Evolutionary conservation across 2,888 invertebrate genomes (phyloP).

Genomic region (Aphodius sticticus): DNA sequence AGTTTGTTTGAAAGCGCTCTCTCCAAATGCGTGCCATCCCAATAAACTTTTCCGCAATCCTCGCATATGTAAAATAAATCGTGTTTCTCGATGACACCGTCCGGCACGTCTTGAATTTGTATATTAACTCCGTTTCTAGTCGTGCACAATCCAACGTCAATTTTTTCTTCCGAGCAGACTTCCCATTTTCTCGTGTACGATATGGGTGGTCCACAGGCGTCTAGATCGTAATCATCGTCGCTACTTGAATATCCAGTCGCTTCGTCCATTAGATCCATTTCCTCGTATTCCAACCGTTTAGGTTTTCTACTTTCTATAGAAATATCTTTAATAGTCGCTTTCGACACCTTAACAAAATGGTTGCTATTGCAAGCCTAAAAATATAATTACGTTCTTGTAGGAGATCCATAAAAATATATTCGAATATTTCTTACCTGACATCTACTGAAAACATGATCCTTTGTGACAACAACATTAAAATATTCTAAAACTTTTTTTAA

Average conservation of each 20-base stretch:
- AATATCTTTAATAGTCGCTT: slow-evolving; percentile 57
- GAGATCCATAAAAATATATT: slow-evolving; percentile 16
- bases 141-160: slow-evolving; percentile 58
- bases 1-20: slow-evolving; percentile 52
- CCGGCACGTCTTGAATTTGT: slow-evolving; percentile 61
- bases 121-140: slow-evolving; percentile 66
- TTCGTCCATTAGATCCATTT: slow-evolving; percentile 52
- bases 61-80: slow-evolving; percentile 74
- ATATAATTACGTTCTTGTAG: slow-evolving; percentile 27
- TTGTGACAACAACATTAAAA: slow-evolving; percentile 70
- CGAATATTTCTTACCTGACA: slow-evolving; percentile 67
- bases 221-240: slow-evolving; percentile 50
- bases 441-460: slow-evolving; percentile 73
- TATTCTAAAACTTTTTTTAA: slow-evolving; percentile 70
- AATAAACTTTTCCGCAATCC: slow-evolving; percentile 78
- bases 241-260: slow-evolving; percentile 58
- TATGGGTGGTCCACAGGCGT: slow-evolving; percentile 41
- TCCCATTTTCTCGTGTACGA: slow-evolving; percentile 53
- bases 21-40: slow-evolving; percentile 65
- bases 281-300: slow-evolving; percentile 35
- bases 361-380: slow-evolving; percentile 62
- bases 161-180: slow-evolving; percentile 55
- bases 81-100: slow-evolving; percentile 50
- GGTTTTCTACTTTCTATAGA: slow-evolving; percentile 42
- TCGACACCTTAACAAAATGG: slow-evolving; percentile 60